A percentile compares a stretch with the other conserved stretches of the same genome.
These are phyloP conservation scores for Hoplostethus atlanticus DNA, from an alignment of 2,797 vertebrate genomes.

Conservation along the genomic window DNA sequence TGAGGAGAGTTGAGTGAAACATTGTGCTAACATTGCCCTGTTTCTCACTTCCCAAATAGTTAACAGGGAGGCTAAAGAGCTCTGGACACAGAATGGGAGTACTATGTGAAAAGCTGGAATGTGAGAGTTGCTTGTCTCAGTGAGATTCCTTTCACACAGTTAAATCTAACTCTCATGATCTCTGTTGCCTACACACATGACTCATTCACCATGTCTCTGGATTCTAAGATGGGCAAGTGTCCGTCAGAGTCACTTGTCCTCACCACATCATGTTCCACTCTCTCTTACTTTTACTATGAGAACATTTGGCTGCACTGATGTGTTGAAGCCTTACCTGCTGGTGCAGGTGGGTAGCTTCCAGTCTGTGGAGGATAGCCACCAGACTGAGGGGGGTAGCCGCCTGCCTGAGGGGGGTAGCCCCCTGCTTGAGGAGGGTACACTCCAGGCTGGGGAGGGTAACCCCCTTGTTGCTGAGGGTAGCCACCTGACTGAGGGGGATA, in stretches of 20 bases:
- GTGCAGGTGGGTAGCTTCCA: slow-evolving; percentile 81
- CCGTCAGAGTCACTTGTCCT: neutral
- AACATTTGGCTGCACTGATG: neutral
- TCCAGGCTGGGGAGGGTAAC: slow-evolving; percentile 79
- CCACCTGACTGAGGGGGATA: slow-evolving; percentile 77
- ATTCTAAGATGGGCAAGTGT: neutral
- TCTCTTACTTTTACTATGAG: neutral
- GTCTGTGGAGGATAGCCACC: slow-evolving; percentile 69
- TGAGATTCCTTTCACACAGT: slow-evolving; percentile 39
- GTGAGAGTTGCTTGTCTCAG: slow-evolving; percentile 45
- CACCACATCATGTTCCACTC: neutral
- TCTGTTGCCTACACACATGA: slow-evolving; percentile 18
- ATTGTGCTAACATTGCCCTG: slow-evolving; percentile 1
- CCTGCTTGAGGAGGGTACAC: slow-evolving; percentile 72
- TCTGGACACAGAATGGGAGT: slow-evolving; percentile 41
- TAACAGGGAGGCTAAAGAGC: slow-evolving; percentile 31
- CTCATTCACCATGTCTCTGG: slow-evolving; percentile 21
- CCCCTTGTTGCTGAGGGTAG: slow-evolving; percentile 66
- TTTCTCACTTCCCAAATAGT: slow-evolving; percentile 23
- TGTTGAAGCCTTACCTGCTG: slow-evolving; percentile 84
- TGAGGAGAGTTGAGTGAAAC: slow-evolving; percentile 1
- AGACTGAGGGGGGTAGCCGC: slow-evolving; percentile 82
- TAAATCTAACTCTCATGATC: slow-evolving; percentile 41
- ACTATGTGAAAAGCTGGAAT: slow-evolving; percentile 38
- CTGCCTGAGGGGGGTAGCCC: slow-evolving; percentile 67